Evolutionary conservation across 2,113 vertebrate species (phyloP), one percentile per base, ranked within the genome.

Genomic region (Suncus etruscus): DNA sequence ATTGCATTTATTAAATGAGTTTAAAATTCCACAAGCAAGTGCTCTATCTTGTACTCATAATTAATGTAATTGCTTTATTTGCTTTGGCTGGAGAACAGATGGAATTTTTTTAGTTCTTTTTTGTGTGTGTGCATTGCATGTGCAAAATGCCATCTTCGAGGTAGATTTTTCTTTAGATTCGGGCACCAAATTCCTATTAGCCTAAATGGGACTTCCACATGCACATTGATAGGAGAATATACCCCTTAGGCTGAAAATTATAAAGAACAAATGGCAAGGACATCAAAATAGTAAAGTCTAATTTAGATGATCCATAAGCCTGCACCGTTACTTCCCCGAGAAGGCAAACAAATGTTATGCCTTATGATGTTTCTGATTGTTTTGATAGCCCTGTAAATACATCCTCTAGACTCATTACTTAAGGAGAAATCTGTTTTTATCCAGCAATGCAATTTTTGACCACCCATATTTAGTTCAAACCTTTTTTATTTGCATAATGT

Each of bases 101-200:
- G 87, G 76, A 95, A 63, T 73, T 96, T 84, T 84, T 39, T 20
- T 9, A 48, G 84, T 96, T 69, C 63, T 94, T 96, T 95, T 95
- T 93, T 93, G 95, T 90, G 69, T 83, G 47, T 39, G 69, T 83
- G 47, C 0, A 16, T 96, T 96, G 87, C 95, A 69, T 92, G 79
- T 95, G 80, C 84, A 94, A 93, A 96, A 94, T 85, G 92, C 94
- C 93, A 86, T 93, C 92, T 92, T 91, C 77, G 93, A 95, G 96
- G 94, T 68, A 91, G 96, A 96, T 95, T 96, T 97, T 97, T 95
- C 94, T 96, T 85, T 93, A 86, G 95, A 97, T 86, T 95, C 95
- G 95, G 92, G 89, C 31, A 7, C 89, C 96, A 82, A 95, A 96
- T 97, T 96, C 94, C 95, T 86, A 94, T 95, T 95, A 95, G 91